Evolutionary conservation across 1,140 invertebrate genomes (phyloP), one percentile per base, ranked within the genome.

Genomic region (Cydia strobilella): DNA sequence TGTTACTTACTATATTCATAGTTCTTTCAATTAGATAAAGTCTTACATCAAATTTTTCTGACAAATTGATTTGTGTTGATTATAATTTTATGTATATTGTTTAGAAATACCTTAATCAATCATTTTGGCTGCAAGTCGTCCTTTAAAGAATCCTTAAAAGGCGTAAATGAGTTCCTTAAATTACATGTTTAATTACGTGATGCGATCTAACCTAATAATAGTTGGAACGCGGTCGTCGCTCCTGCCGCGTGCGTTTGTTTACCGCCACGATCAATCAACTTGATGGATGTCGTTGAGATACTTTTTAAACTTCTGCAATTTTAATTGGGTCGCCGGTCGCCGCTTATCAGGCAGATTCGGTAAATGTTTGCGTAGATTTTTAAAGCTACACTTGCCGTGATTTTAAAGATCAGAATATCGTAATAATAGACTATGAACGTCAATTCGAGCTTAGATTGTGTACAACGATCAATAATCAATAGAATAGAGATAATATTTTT

Each of bases 261-360:
- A 80, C 80, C 76, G 79, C 42, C 66, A 74, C 74, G 77, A 86
- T 88, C 85, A 85, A 88, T 89, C 84, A 86, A 79, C 59, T 77
- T 88, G 87, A 89, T 88, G 82, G 85, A 89, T 88, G 77, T 75
- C 80, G 45, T 76, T 72, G 73, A 51, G 72, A 78, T 72, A 79
- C 72, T 75, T 81, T 76, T 76, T 77, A 69, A 71, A 69, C 27
- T 83, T 85, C 80, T 79, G 76, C 79, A 74, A 77, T 74, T 74
- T 69, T 35, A 80, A 84, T 85, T 82, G 75, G 81, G 82, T 77
- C 78, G 78, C 18, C 15, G 81, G 82, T 77, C 78, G 78, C 18
- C 15, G 65, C 27, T 69, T 69, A 35, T 35, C 65, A 35, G 27
- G n/a, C 12, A 31, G 31, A 69, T 69, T 69, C 31, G 25, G 69